Percentiles rank a stretch among this genome's conserved stretches.
These are phyloP conservation scores for Melitaea athalia DNA, from an alignment of 2,888 invertebrate genomes.

Conservation along the genomic window DNA sequence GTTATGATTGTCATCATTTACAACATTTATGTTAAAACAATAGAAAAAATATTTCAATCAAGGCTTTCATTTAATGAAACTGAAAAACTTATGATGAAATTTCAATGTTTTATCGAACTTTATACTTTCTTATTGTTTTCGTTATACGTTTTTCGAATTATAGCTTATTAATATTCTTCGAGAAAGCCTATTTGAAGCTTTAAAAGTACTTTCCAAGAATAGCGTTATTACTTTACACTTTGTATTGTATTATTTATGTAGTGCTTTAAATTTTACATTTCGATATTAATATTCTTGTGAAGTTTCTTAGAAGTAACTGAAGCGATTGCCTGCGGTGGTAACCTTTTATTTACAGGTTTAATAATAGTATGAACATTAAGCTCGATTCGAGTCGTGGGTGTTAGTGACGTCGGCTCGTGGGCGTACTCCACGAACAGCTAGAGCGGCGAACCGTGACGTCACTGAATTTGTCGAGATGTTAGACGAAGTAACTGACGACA, in stretches of 20 bases:
- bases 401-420: constrained; percentile 56
- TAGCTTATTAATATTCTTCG: background rate
- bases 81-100: background rate
- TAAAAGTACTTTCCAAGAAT: background rate
- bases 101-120: background rate
- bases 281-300: too few species aligned
- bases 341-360: constrained; percentile 22
- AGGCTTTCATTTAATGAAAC: background rate
- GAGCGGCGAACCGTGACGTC: constrained; percentile 40
- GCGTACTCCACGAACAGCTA: constrained; percentile 56
- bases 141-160: background rate
- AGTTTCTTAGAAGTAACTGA: background rate
- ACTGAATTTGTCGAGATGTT: constrained; percentile 12
- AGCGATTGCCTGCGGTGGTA: constrained; percentile 3
- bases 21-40: background rate
- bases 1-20: background rate
- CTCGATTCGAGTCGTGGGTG: constrained; percentile 48
- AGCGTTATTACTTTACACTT: too few species aligned
- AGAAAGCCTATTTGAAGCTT: background rate
- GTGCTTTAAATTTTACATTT: too few species aligned
- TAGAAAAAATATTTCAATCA: background rate
- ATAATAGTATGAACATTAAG: constrained; percentile 41
- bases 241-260: too few species aligned
- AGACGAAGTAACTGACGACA: background rate
- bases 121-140: background rate